Conservation (phyloP, 2,113 vertebrate species). For the Ceratotherium simum region DNA sequence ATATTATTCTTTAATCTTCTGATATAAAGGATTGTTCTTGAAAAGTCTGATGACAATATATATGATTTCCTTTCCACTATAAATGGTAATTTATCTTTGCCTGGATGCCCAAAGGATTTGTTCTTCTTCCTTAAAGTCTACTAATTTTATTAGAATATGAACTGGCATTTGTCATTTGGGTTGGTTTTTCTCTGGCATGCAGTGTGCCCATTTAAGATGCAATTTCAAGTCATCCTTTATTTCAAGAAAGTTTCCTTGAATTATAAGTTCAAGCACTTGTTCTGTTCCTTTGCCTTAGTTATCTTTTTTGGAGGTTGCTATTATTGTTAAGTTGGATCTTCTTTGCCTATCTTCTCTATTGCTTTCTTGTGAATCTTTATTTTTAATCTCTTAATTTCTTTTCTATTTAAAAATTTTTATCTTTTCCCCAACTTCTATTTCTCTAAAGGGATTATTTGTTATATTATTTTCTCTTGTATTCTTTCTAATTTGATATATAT, state of each 20-base stretch:
- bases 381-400: constrained; percentile 16
- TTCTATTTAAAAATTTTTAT: not conserved
- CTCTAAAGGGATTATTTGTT: not conserved
- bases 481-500: not conserved
- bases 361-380: not conserved
- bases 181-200: not conserved
- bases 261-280: not conserved
- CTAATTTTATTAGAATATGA: not conserved
- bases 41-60: not conserved
- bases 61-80: not conserved
- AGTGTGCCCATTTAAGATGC: not conserved
- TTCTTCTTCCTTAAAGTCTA: not conserved
- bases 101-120: not conserved
- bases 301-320: not conserved
- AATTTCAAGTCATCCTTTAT: not conserved
- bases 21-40: not conserved
- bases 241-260: not conserved
- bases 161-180: not conserved
- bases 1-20: not conserved
- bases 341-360: not conserved
- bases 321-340: not conserved
- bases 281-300: not conserved
- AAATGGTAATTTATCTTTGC: not conserved
- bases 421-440: not conserved
- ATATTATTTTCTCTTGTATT: not conserved